A percentile compares a stretch with the other conserved stretches of the same genome.
Evolutionary conservation across 2,888 invertebrate species (phyloP).

Genomic region (Heliconius hortense): DNA sequence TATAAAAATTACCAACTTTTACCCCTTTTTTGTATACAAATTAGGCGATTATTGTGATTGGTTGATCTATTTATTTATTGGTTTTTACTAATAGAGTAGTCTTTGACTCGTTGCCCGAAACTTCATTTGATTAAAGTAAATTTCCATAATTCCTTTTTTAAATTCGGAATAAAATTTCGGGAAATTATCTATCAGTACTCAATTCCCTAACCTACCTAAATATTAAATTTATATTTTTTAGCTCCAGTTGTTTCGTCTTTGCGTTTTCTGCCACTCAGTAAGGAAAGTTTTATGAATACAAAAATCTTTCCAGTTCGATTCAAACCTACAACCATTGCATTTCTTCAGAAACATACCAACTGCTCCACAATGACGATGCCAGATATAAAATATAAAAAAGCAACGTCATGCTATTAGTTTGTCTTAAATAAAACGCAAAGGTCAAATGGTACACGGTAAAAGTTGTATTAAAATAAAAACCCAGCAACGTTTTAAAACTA

Average conservation of each 20-base stretch:
- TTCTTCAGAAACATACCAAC: not conserved
- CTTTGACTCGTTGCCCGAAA: no score
- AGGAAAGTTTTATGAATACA: no score
- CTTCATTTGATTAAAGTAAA: no score
- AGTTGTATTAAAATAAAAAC: not conserved
- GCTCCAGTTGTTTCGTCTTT: no score
- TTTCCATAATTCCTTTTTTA: no score
- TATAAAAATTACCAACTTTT: not conserved
- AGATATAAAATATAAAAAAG: not conserved
- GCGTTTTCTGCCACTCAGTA: no score
- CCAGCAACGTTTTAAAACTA: constrained; percentile 19
- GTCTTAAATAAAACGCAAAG: constrained; percentile 26
- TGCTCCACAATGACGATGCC: not conserved
- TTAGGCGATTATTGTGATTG: not conserved
- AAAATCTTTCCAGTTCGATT: no score
- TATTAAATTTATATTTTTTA: no score
- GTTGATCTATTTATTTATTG: not conserved
- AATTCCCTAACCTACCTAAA: no score
- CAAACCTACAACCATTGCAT: no score
- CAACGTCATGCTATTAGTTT: not conserved
- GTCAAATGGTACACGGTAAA: constrained; percentile 24
- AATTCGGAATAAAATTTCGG: no score
- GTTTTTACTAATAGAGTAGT: not conserved
- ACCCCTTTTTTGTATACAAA: not conserved
- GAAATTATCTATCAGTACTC: no score